These are phyloP conservation scores for Chironomus riparius DNA, from an alignment of 2,888 invertebrate species.

Conservation along the genomic window DNA sequence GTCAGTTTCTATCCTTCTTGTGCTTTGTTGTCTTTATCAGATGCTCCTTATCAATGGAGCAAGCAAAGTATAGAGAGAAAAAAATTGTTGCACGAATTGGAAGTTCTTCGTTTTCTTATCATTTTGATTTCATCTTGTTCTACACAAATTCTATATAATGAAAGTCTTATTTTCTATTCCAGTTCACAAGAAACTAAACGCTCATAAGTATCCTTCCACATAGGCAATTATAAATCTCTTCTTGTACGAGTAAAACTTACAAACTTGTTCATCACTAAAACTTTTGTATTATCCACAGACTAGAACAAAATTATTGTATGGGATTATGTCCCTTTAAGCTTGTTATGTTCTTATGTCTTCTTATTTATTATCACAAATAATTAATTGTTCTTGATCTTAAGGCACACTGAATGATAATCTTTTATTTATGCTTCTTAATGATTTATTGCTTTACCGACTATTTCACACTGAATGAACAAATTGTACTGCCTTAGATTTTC, in stretches of 20 bases:
- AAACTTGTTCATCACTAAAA: conserved; percentile 6
- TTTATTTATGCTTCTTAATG: background rate
- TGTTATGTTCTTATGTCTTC: background rate
- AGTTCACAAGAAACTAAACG: no score
- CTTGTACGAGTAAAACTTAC: conserved; percentile 7
- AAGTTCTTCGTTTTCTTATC: no score
- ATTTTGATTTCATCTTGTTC: no score
- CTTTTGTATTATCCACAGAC: background rate
- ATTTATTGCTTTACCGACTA: background rate
- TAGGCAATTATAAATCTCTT: background rate
- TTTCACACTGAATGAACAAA: background rate
- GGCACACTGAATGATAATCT: background rate
- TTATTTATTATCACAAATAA: background rate
- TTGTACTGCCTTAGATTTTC: background rate
- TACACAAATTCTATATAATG: no score
- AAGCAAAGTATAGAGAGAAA: no score
- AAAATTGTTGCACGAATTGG: no score
- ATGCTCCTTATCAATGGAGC: no score
- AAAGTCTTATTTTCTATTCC: no score
- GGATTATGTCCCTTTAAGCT: no score
- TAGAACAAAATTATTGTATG: background rate
- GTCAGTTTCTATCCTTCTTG: no score
- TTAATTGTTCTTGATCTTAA: background rate
- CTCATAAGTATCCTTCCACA: background rate
- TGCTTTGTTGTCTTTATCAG: no score